Conservation (phyloP, 2,888 invertebrate genomes). For the Cactoblastis cactorum region DNA sequence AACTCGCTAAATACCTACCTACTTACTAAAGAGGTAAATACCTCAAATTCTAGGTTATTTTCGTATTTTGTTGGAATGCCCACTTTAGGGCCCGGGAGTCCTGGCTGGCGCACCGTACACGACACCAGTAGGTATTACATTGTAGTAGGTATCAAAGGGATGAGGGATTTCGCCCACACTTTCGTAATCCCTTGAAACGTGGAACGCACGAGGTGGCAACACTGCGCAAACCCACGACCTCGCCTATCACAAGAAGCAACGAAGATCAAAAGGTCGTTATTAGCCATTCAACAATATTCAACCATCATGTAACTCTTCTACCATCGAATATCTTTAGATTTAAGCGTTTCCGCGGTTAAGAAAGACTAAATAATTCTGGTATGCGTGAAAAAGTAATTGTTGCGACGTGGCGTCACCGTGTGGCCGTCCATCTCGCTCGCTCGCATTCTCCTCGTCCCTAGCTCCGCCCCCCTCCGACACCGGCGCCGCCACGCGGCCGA, state of each 20-base stretch:
- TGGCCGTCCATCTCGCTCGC: slow-evolving; percentile 50
- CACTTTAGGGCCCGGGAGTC: background rate
- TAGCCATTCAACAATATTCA: slow-evolving; percentile 38
- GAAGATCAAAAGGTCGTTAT: slow-evolving; percentile 71
- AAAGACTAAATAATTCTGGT: slow-evolving; percentile 42
- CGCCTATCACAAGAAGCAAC: slow-evolving; percentile 68
- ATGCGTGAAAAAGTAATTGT: slow-evolving; percentile 51
- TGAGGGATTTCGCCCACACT: slow-evolving; percentile 47
- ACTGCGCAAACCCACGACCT: slow-evolving; percentile 69
- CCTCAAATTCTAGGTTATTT: background rate
- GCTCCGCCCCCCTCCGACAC: slow-evolving; percentile 64
- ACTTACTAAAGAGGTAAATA: background rate
- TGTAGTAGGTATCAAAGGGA: slow-evolving; percentile 50
- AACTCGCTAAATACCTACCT: background rate
- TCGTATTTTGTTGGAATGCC: background rate
- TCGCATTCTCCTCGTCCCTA: slow-evolving; percentile 55
- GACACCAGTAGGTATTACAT: slow-evolving; percentile 16
- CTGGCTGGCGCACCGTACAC: background rate
- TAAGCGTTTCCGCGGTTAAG: slow-evolving; percentile 20
- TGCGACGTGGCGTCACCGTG: slow-evolving; percentile 36
- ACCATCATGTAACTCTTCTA: slow-evolving; percentile 60
- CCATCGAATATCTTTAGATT: slow-evolving; percentile 54
- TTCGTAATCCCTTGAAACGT: slow-evolving; percentile 59
- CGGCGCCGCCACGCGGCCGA: slow-evolving; percentile 69
- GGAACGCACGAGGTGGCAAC: slow-evolving; percentile 67